Percentiles rank a stretch among this genome's conserved stretches.
Evolutionary conservation across 2,797 vertebrate species (phyloP).

Genomic region (Pteropus rufus): DNA sequence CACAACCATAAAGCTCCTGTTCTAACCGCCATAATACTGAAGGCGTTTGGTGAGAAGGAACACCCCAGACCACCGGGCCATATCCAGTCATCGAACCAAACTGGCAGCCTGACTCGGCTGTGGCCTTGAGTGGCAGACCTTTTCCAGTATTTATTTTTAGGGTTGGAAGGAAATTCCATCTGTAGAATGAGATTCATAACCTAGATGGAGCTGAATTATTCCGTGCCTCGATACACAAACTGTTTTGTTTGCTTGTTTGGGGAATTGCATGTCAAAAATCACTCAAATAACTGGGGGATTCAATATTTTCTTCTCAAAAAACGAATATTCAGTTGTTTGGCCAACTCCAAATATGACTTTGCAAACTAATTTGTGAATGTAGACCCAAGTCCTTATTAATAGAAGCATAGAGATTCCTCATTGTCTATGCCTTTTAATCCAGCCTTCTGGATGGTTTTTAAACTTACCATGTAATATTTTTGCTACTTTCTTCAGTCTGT

Average conservation of each 20-base stretch:
- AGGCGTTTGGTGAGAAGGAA: background rate
- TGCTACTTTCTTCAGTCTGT: background rate
- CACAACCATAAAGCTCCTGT: fast-evolving
- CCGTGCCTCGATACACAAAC: background rate
- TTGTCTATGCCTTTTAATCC: background rate
- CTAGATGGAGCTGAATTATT: background rate
- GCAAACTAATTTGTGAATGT: background rate
- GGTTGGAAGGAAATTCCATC: background rate
- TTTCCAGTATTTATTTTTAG: background rate
- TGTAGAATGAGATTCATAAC: background rate
- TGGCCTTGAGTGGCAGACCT: background rate
- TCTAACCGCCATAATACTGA: background rate
- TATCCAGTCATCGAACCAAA: slow-evolving; percentile 31
- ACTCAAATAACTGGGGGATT: background rate
- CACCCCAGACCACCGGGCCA: background rate
- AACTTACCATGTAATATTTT: background rate
- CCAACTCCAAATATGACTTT: background rate
- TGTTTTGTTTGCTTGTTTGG: background rate
- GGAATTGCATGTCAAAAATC: background rate
- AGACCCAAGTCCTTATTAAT: background rate
- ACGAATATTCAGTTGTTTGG: background rate
- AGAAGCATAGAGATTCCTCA: background rate
- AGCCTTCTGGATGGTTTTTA: background rate
- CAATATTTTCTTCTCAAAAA: background rate
- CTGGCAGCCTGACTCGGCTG: background rate